Base-by-base conservation (phyloP, 2,888 invertebrate genomes). In the Agrotis exclamationis region DNA sequence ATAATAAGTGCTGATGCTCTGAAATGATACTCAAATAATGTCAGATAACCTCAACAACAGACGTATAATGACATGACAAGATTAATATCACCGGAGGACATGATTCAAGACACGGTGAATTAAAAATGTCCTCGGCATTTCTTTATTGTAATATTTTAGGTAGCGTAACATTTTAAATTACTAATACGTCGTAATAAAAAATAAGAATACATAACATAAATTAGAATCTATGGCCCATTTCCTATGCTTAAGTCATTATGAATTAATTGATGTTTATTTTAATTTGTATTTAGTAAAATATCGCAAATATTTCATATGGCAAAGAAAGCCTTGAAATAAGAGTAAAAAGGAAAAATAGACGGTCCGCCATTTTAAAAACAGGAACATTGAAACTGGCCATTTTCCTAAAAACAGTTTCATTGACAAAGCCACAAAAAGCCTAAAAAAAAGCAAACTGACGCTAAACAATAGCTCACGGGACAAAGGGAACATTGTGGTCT, bases 381-480 rank as follows among this genome's bases (percentile, higher is more conserved):
- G 50, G 24, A 59, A 28, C 53, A 53, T 50, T 53, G 44, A 58
- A 70, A 76, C 79, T 64, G 58, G 45, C 58, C 54, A 74, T 67
- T 85, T 72, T 47, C 74, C 73, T 73, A 69, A 85, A 83, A 81
- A 76, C 70, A 71, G 70, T 85, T 81, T 74, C 74, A 76, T 76
- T 79, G 69, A 80, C 59, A 74, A 70, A 78, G 68, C 51, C 58
- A 54, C 68, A 72, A 54, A 82, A 80, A 66, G 58, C 59, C 33
- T 65, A 44, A 50, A 84, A 84, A 85, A 74, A 72, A 79, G 70
- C 57, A 77, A 85, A 64, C 70, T 64, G 60, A 54, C 9, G 48
- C 50, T 56, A 76, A 82, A 85, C 86, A 84, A 85, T 85, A 75
- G 86, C 71, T 73, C 56, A n/a, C 53, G 28, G 63, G 65, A 84